A percentile compares a stretch with the other conserved stretches of the same genome.
phyloP scores from a whole-genome alignment of 2,113 vertebrate genomes.

The Tetraodon nigroviridis region DNA sequence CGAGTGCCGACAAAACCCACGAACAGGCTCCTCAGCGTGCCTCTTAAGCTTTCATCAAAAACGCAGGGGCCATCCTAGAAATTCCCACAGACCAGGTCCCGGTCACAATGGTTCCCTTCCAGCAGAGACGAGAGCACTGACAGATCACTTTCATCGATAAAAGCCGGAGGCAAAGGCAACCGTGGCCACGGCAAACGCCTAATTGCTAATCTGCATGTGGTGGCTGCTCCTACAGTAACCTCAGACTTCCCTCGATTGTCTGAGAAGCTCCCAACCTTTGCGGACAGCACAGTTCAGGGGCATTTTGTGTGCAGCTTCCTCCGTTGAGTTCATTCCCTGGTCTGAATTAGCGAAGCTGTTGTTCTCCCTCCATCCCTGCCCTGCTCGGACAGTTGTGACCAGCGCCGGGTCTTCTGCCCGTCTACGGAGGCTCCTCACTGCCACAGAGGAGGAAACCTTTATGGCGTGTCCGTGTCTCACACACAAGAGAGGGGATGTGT shows the following conservation, averaged over 20 bases:
- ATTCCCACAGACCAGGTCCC: conserved; percentile 2
- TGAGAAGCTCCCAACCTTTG: conserved; percentile 5
- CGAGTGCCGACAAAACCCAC: conserved; percentile 29
- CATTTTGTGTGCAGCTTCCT: conserved; percentile 17
- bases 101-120: conserved; percentile 18
- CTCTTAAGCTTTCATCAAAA: conserved; percentile 54
- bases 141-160: conserved; percentile 45
- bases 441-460: conserved; percentile 44
- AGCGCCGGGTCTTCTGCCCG: conserved; percentile 17
- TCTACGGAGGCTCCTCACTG: conserved; percentile 33
- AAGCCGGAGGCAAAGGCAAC: conserved; percentile 10
- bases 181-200: conserved; percentile 21
- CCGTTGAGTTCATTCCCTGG: background rate
- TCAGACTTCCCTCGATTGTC: conserved; percentile 59
- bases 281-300: background rate
- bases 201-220: conserved; percentile 29
- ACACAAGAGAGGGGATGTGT: background rate
- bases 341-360: conserved; percentile 29
- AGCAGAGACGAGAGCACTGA: conserved; percentile 18
- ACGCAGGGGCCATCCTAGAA: conserved; percentile 1
- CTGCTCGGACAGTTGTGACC: background rate
- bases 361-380: conserved; percentile 29
- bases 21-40: conserved; percentile 8
- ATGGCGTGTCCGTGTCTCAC: conserved; percentile 23
- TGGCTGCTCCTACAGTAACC: conserved; percentile 20